Evolutionary conservation across 2,888 invertebrate species (phyloP), one percentile per base, ranked within the genome.

Genomic region (Drosophila falleni): DNA sequence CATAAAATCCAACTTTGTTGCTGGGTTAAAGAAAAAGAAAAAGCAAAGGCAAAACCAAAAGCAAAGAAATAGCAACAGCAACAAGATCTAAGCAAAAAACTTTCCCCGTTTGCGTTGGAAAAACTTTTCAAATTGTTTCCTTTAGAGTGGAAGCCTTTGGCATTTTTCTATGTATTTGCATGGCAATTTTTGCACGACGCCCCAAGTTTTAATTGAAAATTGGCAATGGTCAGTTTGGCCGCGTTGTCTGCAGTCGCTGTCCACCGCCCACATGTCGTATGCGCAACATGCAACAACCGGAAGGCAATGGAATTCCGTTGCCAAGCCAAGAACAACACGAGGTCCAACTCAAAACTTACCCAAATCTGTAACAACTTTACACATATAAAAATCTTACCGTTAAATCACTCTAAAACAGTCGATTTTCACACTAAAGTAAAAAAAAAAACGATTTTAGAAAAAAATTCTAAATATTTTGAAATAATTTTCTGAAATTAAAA

Each of bases 141-240:
- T 58, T 71, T 58, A 53, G 35, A 19, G 41, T n/a, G 42, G 31
- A 41, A 50, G 47, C 53, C 59, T 67, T 66, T 66, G 62, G 63
- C 56, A 29, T 62, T 68, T 61, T 61, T 53, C 39, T 49, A 11
- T 44, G 39, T 44, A 63, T 73, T 73, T 65, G 42, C 58, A 41
- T 50, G 41, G 26, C 46, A 59, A 56, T 61, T 64, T 66, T 58
- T 61, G 41, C 33, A 56, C 53, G 35, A 44, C 29, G 47, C 42
- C 51, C 39, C 56, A 83, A 82, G 59, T 86, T 80, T 77, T 87
- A 87, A 84, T 85, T 84, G 86, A 87, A 87, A 77, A 73, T 85
- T 77, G 66, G 61, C 82, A 73, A 71, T 68, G 71, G 47, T 41
- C 55, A 69, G 71, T 54, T 62, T 54, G 39, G 11, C 15, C 44